These are phyloP conservation scores for Schizaphis graminum DNA, from an alignment of 2,888 invertebrate species.

Conservation along the genomic window DNA sequence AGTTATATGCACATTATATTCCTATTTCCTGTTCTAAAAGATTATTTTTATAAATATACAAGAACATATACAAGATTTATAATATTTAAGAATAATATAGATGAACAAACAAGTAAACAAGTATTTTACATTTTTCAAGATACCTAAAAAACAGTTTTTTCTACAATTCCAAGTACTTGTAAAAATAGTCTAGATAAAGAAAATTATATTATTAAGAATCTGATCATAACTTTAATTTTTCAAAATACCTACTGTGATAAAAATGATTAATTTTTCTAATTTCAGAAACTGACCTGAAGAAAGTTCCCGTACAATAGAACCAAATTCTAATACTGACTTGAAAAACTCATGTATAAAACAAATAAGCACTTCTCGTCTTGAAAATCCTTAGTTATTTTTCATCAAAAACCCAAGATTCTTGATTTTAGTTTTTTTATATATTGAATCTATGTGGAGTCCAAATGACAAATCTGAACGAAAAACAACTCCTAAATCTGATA, in stretches of 20 bases:
- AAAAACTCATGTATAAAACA: slow-evolving; percentile 15
- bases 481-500: neutral
- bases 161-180: neutral
- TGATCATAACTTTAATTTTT: neutral
- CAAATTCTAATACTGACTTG: slow-evolving; percentile 14
- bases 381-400: neutral
- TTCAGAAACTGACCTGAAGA: slow-evolving; percentile 3
- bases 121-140: neutral
- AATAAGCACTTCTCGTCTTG: slow-evolving; percentile 24
- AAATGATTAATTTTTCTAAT: neutral
- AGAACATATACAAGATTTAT: neutral
- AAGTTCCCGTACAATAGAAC: neutral
- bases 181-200: neutral
- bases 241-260: neutral
- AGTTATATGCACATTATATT: neutral
- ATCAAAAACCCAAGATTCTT: slow-evolving; percentile 8
- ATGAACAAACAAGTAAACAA: neutral
- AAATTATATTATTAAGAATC: neutral
- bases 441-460: neutral
- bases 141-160: neutral
- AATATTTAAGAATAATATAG: neutral
- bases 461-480: slow-evolving; percentile 29
- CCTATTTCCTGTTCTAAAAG: neutral
- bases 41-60: neutral
- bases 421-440: neutral